Evolutionary conservation across 2,113 vertebrate species (phyloP).

Genomic region (Oreochromis niloticus): DNA sequence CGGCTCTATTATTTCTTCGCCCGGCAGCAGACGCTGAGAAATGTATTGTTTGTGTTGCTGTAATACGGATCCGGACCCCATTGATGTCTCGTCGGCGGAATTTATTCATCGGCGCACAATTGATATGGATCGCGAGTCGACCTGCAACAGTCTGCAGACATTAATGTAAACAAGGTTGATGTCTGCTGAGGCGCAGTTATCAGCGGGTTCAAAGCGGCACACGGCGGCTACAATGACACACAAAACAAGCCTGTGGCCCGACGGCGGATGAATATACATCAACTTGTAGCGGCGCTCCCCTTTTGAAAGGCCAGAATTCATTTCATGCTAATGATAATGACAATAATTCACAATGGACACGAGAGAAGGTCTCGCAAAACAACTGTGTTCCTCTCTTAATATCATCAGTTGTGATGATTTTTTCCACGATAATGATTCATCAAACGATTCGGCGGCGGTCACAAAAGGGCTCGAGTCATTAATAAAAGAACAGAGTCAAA

Average conservation of each 20-base stretch:
- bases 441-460: conserved; percentile 56
- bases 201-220: conserved; percentile 11
- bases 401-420: conserved; percentile 62
- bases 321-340: conserved; percentile 61
- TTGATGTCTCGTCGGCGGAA: conserved; percentile 78
- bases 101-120: conserved; percentile 86
- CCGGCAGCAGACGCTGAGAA: not conserved
- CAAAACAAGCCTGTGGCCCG: conserved; percentile 19
- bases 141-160: conserved; percentile 81
- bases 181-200: conserved; percentile 77
- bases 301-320: conserved; percentile 48
- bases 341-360: conserved; percentile 62
- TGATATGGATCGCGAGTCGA: conserved; percentile 85
- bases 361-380: conserved; percentile 50
- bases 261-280: conserved; percentile 43
- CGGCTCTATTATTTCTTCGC: not conserved
- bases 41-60: conserved; percentile 28
- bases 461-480: conserved; percentile 71
- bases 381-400: conserved; percentile 59
- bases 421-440: conserved; percentile 69
- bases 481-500: conserved; percentile 75
- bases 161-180: conserved; percentile 85
- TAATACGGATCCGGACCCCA: conserved; percentile 8
- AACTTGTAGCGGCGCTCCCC: not conserved
- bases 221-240: not conserved